Evolutionary conservation across 1,140 invertebrate species (phyloP).

Genomic region (Trichoplusia ni): DNA sequence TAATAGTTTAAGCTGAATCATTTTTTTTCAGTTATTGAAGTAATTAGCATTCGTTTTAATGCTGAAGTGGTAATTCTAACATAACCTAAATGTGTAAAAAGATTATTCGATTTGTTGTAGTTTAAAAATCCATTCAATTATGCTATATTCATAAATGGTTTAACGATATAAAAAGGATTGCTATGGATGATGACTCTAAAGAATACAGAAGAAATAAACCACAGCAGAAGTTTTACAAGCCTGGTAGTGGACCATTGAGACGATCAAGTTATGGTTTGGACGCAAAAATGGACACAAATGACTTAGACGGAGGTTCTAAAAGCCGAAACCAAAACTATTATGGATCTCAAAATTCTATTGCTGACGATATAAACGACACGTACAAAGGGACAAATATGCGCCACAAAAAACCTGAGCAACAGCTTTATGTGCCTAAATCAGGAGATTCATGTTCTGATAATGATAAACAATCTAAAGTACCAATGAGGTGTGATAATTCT

Average conservation of each 20-base stretch:
- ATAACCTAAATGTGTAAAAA: conserved; percentile 60
- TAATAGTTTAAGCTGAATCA: conserved; percentile 15
- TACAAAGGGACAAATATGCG: conserved; percentile 51
- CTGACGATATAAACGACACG: conserved; percentile 55
- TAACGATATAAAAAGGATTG: conserved; percentile 52
- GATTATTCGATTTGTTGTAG: conserved; percentile 29
- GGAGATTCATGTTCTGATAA: conserved; percentile 56
- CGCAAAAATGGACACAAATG: conserved; percentile 68
- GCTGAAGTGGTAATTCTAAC: conserved; percentile 39
- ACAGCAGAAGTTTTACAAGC: conserved; percentile 79
- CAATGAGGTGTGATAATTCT: conserved; percentile 69
- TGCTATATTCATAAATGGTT: conserved; percentile 54
- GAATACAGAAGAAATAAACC: conserved; percentile 79
- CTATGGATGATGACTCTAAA: conserved; percentile 81
- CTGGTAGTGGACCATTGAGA: conserved; percentile 78
- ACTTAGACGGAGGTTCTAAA: conserved; percentile 59
- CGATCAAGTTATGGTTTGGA: conserved; percentile 75
- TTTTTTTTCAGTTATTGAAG: conserved; percentile 21
- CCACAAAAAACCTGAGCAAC: conserved; percentile 75
- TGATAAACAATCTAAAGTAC: conserved; percentile 57
- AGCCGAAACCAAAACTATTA: conserved; percentile 59
- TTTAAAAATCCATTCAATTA: conserved; percentile 32
- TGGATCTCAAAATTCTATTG: conserved; percentile 70
- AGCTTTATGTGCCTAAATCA: conserved; percentile 67
- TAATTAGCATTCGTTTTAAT: conserved; percentile 32